Base-by-base conservation (phyloP, 2,888 invertebrate species). In the Drosophila acutilabella region DNA sequence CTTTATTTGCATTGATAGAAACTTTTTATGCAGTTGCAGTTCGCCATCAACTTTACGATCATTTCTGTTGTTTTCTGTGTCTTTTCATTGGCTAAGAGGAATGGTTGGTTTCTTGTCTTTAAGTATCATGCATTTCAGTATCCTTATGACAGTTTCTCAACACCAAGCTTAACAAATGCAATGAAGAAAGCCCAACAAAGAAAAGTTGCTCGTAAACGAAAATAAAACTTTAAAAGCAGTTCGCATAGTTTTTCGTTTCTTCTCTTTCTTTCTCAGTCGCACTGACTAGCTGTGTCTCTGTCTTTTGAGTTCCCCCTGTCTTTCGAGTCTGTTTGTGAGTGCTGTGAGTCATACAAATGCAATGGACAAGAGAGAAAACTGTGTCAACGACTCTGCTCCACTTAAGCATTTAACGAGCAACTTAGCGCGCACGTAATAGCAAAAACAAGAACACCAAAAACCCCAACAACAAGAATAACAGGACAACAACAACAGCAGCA, bases 331-430 rank as follows among this genome's bases (percentile, higher is more conserved):
- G 78, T 60, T 68, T 48, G 52, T 78, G 59, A 71, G 71, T 73
- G 64, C 67, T 73, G 52, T 81, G 74, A 83, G 78, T 81, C 81
- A 80, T 80, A 64, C 45, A 64, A 77, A 61, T 79, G 80, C 78
- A 81, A 67, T 76, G 60, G 72, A 18, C 53, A 53, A 61, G 64
- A 58, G 64, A 58, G 62, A 81, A 82, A 88, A 82, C 64, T 88
- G 89, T 88, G 88, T 89, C 88, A 88, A 88, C 82, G 88, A 88
- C 86, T 88, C 85, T 89, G 88, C 89, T 88, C 88, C 82, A 88
- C 80, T 88, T 88, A 87, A 80, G 78, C 85, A 80, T 85, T 88
- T 86, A 82, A 82, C 84, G 84, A 81, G 84, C 79, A 81, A 78
- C 74, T 80, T 75, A 80, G 75, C 70, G 80, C 71, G 71, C 72